Percentiles rank a stretch among this genome's conserved stretches.
phyloP scores from a whole-genome alignment of 2,888 invertebrate species.

The Caenorhabditis angaria region DNA sequence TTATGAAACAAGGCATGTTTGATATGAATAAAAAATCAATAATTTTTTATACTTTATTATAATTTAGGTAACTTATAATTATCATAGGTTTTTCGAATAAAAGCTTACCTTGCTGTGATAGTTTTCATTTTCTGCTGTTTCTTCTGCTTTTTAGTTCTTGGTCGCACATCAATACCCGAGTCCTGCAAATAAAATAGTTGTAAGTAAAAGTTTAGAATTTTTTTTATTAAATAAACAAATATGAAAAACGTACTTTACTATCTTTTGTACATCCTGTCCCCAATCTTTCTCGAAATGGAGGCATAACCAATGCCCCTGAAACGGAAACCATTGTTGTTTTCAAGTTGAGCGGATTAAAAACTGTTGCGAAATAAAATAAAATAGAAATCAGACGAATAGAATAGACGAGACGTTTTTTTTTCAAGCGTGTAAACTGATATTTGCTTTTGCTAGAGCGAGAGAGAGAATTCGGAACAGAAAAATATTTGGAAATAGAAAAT shows the following conservation, averaged over 20 bases:
- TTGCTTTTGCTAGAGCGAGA: conserved; percentile 25
- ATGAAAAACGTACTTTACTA: conserved; percentile 36
- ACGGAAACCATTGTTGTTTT: conserved; percentile 36
- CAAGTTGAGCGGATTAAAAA: conserved; percentile 1
- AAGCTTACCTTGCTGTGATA: conserved; percentile 16
- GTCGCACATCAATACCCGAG: conserved; percentile 40
- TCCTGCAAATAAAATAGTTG: conserved; percentile 22
- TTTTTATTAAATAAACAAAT: conserved; percentile 7
- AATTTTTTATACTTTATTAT: not conserved
- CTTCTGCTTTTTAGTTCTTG: conserved; percentile 24
- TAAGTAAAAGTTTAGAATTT: not conserved
- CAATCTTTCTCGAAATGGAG: conserved; percentile 44
- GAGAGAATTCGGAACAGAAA: conserved; percentile 18
- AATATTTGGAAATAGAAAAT: conserved; percentile 9
- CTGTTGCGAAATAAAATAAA: conserved; percentile 5
- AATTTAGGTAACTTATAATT: not conserved
- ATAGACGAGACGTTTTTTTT: conserved; percentile 1
- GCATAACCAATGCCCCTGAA: conserved; percentile 46
- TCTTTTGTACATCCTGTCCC: conserved; percentile 47
- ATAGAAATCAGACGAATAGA: conserved; percentile 5
- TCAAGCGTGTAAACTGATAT: conserved; percentile 39
- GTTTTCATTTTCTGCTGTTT: conserved; percentile 30
- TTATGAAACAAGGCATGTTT: too few relatives aligned
- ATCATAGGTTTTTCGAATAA: not conserved
- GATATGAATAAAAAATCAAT: too few relatives aligned